A percentile compares a stretch with the other conserved stretches of the same genome.
phyloP scores from a whole-genome alignment of 2,113 vertebrate species.

The Centropus unirufus region DNA sequence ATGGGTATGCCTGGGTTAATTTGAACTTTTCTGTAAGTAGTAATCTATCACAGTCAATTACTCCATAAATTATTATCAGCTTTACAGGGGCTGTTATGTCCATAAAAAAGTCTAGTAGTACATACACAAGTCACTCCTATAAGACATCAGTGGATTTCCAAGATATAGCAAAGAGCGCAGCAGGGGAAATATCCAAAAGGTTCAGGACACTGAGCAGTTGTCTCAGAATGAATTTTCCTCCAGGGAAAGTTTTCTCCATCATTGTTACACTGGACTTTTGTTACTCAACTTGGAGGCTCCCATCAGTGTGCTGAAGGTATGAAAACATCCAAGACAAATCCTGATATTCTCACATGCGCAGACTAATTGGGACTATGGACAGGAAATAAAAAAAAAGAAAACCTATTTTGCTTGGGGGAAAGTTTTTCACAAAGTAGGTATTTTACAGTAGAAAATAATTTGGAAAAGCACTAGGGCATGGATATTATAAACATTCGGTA shows the following conservation, averaged over 20 bases:
- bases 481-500: not conserved
- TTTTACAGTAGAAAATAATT: not conserved
- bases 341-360: fast-evolving
- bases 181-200: not conserved
- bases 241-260: not conserved
- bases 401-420: not conserved
- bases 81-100: not conserved
- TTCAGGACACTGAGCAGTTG: not conserved
- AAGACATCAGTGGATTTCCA: not conserved
- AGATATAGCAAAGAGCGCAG: not conserved
- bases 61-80: not conserved
- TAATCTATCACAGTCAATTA: not conserved
- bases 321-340: not conserved
- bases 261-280: not conserved
- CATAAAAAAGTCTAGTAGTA: not conserved
- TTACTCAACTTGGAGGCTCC: not conserved
- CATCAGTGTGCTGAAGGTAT: not conserved
- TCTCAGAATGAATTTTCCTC: not conserved
- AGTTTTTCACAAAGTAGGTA: not conserved
- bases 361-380: not conserved
- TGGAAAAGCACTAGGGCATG: not conserved
- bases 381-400: not conserved
- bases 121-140: not conserved
- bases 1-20: not conserved
- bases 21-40: not conserved